Conservation (phyloP, 2,797 vertebrate species). For the Phataginus tetradactyla region DNA sequence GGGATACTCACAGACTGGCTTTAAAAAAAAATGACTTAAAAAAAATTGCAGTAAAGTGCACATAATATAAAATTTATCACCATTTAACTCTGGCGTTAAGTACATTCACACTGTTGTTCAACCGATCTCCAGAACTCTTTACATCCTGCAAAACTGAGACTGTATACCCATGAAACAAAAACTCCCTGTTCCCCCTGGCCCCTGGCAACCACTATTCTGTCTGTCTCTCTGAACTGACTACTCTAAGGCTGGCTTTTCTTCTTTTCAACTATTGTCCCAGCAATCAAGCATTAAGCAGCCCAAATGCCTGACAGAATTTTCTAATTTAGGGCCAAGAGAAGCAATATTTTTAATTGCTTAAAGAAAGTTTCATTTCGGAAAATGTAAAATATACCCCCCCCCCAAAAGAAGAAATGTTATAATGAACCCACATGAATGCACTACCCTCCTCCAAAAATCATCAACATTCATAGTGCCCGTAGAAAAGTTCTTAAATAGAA, state of each 20-base stretch:
- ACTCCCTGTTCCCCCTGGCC: not conserved
- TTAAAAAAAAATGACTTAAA: too few relatives aligned
- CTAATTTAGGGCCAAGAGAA: not conserved
- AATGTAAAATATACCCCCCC: not conserved
- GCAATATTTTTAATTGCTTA: not conserved
- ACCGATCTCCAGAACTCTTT: not conserved
- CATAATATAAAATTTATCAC: not conserved
- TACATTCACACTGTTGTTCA: not conserved
- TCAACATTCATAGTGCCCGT: not conserved
- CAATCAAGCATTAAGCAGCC: not conserved
- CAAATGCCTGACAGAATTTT: not conserved
- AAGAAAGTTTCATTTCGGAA: not conserved
- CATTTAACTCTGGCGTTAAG: not conserved
- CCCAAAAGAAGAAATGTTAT: not conserved
- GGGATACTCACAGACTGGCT: not conserved
- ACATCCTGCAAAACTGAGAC: slow-evolving; percentile 1
- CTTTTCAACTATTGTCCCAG: not conserved
- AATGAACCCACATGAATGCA: not conserved
- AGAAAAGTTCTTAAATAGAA: not conserved
- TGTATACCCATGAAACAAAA: not conserved
- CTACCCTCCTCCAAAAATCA: not conserved
- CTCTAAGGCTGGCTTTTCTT: not conserved
- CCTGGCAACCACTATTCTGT: not conserved
- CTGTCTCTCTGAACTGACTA: not conserved
- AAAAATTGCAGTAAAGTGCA: not conserved